Percentiles rank a stretch among this genome's conserved stretches.
Conservation (phyloP, 1,140 invertebrate species). For the Caenorhabditis briggsae region DNA sequence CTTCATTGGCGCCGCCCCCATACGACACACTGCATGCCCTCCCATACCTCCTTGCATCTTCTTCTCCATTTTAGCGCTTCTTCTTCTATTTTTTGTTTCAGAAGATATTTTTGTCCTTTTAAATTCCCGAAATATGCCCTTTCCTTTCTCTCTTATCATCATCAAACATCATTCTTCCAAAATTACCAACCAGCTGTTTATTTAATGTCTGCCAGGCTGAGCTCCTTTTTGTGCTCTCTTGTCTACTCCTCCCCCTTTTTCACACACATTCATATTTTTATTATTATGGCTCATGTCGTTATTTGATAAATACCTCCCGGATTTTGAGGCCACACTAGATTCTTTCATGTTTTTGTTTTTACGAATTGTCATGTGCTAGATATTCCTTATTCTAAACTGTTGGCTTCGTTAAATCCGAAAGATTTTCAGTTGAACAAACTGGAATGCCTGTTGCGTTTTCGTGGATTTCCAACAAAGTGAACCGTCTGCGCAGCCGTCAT, state of each 20-base stretch:
- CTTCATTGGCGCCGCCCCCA: constrained; percentile 41
- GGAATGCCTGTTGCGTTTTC: background rate
- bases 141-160: background rate
- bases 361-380: background rate
- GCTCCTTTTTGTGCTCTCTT: constrained; percentile 10
- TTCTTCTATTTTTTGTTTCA: background rate
- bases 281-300: background rate
- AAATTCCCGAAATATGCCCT: constrained; percentile 8
- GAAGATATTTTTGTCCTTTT: background rate
- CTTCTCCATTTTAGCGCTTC: constrained; percentile 18
- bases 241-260: background rate
- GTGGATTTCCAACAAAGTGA: background rate
- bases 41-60: constrained; percentile 24
- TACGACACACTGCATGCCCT: constrained; percentile 18
- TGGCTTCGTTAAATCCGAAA: background rate
- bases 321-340: no score
- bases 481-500: background rate
- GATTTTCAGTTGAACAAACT: background rate
- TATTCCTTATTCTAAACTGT: no score
- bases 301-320: no score
- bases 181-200: constrained; percentile 30
- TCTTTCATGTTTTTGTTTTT: background rate
- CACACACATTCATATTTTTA: background rate
- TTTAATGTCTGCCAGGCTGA: constrained; percentile 17
- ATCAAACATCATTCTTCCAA: constrained; percentile 5